Conservation (phyloP, 2,113 vertebrate species). For the Phocoena phocoena region DNA sequence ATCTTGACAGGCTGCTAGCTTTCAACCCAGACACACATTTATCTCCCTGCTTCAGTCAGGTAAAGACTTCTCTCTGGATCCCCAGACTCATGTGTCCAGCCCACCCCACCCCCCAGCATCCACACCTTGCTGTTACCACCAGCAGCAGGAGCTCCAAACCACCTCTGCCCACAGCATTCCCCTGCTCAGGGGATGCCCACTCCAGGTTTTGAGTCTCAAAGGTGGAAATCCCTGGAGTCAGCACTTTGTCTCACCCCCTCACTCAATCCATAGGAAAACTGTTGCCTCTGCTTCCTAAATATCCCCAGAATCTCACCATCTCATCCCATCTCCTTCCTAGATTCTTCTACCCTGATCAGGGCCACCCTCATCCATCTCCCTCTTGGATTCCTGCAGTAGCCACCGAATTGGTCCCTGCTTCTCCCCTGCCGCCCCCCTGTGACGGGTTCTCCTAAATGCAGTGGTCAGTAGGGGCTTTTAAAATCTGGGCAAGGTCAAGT, state of each 20-base stretch:
- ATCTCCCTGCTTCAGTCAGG: rapidly evolving
- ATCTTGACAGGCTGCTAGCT: no score
- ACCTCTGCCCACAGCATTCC: no score
- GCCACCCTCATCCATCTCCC: no score
- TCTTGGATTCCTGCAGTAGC: not conserved
- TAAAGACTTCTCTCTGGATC: not conserved
- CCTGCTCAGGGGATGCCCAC: rapidly evolving
- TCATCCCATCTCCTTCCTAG: not conserved
- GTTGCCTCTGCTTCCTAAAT: not conserved
- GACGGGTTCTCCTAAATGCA: rapidly evolving
- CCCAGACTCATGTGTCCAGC: not conserved
- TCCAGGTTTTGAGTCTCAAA: not conserved
- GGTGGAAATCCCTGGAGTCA: no score
- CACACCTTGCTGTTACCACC: rapidly evolving
- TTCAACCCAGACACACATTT: rapidly evolving
- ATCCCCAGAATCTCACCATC: not conserved
- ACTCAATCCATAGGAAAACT: not conserved
- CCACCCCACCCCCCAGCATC: not conserved
- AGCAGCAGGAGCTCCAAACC: not conserved
- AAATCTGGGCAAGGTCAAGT: not conserved
- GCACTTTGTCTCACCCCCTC: rapidly evolving
- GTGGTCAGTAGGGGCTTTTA: not conserved
- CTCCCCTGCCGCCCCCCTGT: rapidly evolving
- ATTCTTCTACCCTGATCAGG: no score
- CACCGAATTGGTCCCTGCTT: no score